A percentile compares a stretch with the other conserved stretches of the same genome.
Conservation (phyloP, 1,140 invertebrate genomes). For the Dufourea novaeangliae region DNA sequence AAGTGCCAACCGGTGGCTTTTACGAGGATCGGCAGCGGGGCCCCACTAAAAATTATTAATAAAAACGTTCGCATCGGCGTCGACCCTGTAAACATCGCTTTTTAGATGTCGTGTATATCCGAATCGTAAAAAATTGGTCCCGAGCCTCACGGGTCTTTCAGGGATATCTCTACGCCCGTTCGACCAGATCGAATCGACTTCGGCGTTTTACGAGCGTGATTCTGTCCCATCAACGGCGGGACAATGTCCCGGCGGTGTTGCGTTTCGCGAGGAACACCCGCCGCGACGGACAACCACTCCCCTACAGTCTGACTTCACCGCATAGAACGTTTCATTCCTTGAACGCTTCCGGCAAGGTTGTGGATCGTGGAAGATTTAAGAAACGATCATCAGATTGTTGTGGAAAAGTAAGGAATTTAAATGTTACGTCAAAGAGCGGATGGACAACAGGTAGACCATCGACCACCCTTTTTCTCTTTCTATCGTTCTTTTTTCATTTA, state of each 20-base stretch:
- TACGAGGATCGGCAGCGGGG: conserved; percentile 42
- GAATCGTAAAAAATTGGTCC: conserved; percentile 65
- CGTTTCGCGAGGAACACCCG: conserved; percentile 7
- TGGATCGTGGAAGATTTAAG: no score
- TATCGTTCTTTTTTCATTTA: no score
- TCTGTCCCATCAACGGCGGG: background rate
- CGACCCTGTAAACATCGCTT: conserved; percentile 67
- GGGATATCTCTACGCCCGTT: conserved; percentile 18
- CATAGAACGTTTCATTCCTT: no score
- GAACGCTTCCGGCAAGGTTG: no score
- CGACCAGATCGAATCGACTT: conserved; percentile 63
- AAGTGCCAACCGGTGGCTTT: conserved; percentile 58
- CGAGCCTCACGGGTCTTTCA: background rate
- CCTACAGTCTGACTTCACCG: no score
- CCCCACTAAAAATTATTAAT: conserved; percentile 76
- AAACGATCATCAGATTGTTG: no score
- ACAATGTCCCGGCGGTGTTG: conserved; percentile 11
- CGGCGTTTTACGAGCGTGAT: conserved; percentile 56
- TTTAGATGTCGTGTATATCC: conserved; percentile 62
- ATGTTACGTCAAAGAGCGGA: no score
- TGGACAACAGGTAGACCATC: no score
- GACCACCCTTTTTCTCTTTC: no score
- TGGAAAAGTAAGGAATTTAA: no score
- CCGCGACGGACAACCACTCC: background rate
- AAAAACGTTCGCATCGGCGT: conserved; percentile 68